These are phyloP conservation scores for Acrocephalus arundinaceus DNA, from an alignment of 2,113 vertebrate genomes.

Conservation along the genomic window DNA sequence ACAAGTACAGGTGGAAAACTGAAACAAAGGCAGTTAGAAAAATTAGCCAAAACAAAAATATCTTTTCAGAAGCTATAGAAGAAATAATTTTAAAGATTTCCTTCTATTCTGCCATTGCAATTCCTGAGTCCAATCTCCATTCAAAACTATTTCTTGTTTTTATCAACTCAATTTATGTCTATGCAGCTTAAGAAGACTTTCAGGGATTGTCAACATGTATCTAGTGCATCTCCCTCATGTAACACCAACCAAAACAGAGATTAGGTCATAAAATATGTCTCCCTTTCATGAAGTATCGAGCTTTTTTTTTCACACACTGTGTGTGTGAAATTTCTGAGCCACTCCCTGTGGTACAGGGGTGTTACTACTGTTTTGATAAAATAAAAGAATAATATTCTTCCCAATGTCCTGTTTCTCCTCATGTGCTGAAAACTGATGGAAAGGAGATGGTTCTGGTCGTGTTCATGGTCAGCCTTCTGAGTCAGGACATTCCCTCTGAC, in stretches of 20 bases:
- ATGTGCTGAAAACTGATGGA: background rate
- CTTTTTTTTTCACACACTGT: background rate
- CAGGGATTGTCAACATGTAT: background rate
- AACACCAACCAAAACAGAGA: background rate
- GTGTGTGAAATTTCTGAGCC: background rate
- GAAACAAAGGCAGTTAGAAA: background rate
- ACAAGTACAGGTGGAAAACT: background rate
- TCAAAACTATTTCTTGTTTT: background rate
- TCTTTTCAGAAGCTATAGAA: background rate
- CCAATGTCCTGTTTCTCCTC: background rate
- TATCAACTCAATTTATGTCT: background rate
- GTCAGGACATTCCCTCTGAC: background rate
- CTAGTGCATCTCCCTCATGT: background rate
- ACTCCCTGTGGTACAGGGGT: background rate
- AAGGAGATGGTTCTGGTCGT: background rate
- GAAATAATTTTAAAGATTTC: fast-evolving
- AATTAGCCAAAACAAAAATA: background rate
- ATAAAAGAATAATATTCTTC: background rate
- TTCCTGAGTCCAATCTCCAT: background rate
- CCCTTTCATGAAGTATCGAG: background rate
- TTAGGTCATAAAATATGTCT: background rate
- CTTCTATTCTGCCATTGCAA: background rate
- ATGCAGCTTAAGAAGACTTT: background rate
- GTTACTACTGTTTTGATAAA: background rate
- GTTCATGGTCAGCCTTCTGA: background rate